A percentile compares a stretch with the other conserved stretches of the same genome.
Evolutionary conservation across 2,797 vertebrate genomes (phyloP).

Genomic region (Acanthurus lineatus): DNA sequence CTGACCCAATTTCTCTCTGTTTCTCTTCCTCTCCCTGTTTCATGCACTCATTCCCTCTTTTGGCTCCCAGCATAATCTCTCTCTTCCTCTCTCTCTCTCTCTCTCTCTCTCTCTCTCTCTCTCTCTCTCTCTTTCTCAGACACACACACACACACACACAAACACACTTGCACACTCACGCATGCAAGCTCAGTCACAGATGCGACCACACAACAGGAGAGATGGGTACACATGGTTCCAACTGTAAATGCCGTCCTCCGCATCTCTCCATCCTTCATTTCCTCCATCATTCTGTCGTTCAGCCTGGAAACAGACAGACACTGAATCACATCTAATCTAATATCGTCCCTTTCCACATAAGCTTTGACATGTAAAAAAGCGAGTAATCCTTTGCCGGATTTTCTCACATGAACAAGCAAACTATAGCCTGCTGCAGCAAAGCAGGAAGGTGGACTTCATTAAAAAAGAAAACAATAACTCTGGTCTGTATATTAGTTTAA

Average conservation of each 20-base stretch:
- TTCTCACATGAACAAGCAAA: slow-evolving; percentile 14
- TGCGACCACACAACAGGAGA: slow-evolving; percentile 63
- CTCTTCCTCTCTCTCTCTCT: slow-evolving; percentile 17
- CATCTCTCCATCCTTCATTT: slow-evolving; percentile 20
- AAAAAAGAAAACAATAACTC: background rate
- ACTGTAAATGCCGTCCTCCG: slow-evolving; percentile 43
- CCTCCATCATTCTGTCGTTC: slow-evolving; percentile 9
- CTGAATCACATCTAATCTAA: slow-evolving; percentile 16
- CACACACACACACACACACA: slow-evolving; percentile 18
- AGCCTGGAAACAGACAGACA: slow-evolving; percentile 21
- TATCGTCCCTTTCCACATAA: slow-evolving; percentile 6
- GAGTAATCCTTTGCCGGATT: slow-evolving; percentile 27
- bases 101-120: slow-evolving; percentile 11
- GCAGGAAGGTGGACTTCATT: background rate
- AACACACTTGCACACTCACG: background rate
- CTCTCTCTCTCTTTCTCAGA: slow-evolving; percentile 17
- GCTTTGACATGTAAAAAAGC: slow-evolving; percentile 23
- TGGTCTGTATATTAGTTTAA: background rate
- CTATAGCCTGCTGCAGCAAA: background rate
- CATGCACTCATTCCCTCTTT: slow-evolving; percentile 77
- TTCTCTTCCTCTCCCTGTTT: slow-evolving; percentile 69
- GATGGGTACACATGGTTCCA: slow-evolving; percentile 51
- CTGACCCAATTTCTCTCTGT: slow-evolving; percentile 86
- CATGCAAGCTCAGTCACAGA: slow-evolving; percentile 49
- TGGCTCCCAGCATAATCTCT: slow-evolving; percentile 81